Percentiles rank a stretch among this genome's conserved stretches.
Evolutionary conservation across 1,140 invertebrate genomes (phyloP).

Genomic region (Stenopsyche tienmushanensis): DNA sequence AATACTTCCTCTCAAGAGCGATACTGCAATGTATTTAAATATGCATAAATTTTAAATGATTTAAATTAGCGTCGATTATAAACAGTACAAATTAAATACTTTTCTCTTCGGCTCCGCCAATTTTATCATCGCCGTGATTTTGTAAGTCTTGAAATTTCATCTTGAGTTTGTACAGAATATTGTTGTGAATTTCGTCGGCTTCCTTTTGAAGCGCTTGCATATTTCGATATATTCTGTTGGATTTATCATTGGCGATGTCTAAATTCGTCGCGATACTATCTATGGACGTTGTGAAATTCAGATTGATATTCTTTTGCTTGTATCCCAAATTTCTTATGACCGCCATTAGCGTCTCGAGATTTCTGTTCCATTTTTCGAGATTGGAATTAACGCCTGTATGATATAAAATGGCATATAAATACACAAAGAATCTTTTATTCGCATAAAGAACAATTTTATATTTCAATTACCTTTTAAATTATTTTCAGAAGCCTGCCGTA

Average conservation of each 20-base stretch:
- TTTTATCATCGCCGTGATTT: conserved; percentile 51
- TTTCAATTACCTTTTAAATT: no score
- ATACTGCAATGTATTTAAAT: conserved; percentile 47
- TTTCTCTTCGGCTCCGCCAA: conserved; percentile 52
- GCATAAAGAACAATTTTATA: no score
- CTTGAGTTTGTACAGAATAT: conserved; percentile 50
- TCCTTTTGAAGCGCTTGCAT: conserved; percentile 57
- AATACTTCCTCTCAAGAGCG: conserved; percentile 60
- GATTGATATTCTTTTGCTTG: conserved; percentile 46
- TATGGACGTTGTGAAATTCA: conserved; percentile 40
- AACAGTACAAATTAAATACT: conserved; percentile 41
- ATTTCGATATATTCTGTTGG: conserved; percentile 51
- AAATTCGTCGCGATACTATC: conserved; percentile 41
- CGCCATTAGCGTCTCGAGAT: conserved; percentile 47
- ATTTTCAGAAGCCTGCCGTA: no score
- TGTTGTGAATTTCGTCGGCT: conserved; percentile 53
- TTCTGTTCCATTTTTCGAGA: conserved; percentile 46
- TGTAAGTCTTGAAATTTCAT: conserved; percentile 49
- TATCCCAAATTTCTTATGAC: conserved; percentile 48
- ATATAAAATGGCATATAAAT: conserved; percentile 7
- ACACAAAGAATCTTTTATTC: no score
- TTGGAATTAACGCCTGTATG: conserved; percentile 47
- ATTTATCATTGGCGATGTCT: conserved; percentile 44
- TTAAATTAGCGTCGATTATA: background rate
- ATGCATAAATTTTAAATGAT: background rate